Evolutionary conservation across 1,140 invertebrate species (phyloP), one percentile per base, ranked within the genome.

Genomic region (Macrobrachium rosenbergii): DNA sequence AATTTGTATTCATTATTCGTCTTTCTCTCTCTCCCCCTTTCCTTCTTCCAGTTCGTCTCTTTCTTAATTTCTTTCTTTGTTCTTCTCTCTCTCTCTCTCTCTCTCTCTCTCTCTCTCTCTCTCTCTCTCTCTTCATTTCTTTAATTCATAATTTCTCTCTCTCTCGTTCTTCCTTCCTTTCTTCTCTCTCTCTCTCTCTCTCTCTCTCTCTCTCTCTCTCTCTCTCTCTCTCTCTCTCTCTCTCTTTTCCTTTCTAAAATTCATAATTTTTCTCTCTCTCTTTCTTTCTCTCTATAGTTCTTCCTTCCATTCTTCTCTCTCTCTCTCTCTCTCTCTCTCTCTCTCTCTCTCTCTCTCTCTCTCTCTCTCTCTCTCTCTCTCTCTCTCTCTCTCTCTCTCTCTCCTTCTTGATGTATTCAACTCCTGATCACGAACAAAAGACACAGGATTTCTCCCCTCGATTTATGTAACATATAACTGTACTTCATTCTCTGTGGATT

Each of bases 281-380:
- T 63, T n/a, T 63, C 62, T 63, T 63, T n/a, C 62, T 63, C n/a
- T n/a, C n/a, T 63, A 14, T n/a, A 12, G 12, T 63, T n/a, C 62
- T 63, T 63, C 62, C 62, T 12, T 63, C 62, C 62, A 14, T 63
- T n/a, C 62, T 63, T 63, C 62, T n/a, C n/a, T 63, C 62, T n/a
- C n/a, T 63, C 62, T n/a, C n/a, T 63, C 62, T n/a, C n/a, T 63
- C 62, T n/a, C n/a, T 63, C 62, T n/a, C n/a, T 19, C 62, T n/a
- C n/a, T 63, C n/a, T 63, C n/a, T 63, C n/a, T 63, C 62, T 63
- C n/a, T 63, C 62, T n/a, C n/a, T 63, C n/a, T n/a, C 62, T 14
- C n/a, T 63, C 7, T 69, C n/a, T 63, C 62, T n/a, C n/a, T n/a
- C n/a, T n/a, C n/a, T 63, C 62, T 14, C n/a, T n/a, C 62, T n/a